Percentiles rank a stretch among this genome's conserved stretches.
These are phyloP conservation scores for Megamerina dolium DNA, from an alignment of 2,888 invertebrate species.

Conservation along the genomic window DNA sequence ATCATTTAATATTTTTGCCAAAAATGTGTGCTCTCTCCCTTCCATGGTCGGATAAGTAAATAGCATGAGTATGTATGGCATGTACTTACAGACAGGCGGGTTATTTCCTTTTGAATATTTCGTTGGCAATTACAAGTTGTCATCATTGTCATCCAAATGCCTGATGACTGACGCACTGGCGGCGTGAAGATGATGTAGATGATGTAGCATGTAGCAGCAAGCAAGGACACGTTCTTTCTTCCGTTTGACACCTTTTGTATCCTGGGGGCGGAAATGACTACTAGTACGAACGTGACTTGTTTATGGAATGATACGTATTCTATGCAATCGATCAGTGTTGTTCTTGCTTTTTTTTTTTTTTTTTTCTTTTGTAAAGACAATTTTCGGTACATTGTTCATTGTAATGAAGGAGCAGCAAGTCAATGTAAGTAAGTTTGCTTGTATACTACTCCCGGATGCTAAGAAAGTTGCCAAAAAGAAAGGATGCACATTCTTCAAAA, in stretches of 20 bases:
- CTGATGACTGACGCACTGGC: neutral
- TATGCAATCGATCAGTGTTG: neutral
- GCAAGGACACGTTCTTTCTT: slow-evolving; percentile 23
- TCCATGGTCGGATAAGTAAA: too few relatives aligned
- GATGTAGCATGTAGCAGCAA: too few relatives aligned
- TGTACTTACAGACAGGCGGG: too few relatives aligned
- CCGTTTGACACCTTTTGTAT: slow-evolving; percentile 38
- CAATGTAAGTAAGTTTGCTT: neutral
- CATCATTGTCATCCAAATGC: neutral
- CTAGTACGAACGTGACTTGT: slow-evolving; percentile 36
- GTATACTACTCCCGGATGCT: neutral
- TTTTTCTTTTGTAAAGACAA: neutral
- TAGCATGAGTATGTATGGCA: too few relatives aligned
- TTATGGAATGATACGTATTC: slow-evolving; percentile 7
- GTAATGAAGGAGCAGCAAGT: too few relatives aligned
- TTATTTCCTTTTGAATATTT: slow-evolving; percentile 15
- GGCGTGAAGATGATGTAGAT: neutral
- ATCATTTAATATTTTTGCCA: slow-evolving; percentile 32
- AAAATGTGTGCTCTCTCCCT: too few relatives aligned
- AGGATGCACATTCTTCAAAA: too few relatives aligned
- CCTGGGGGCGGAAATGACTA: slow-evolving; percentile 36
- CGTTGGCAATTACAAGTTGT: slow-evolving; percentile 15
- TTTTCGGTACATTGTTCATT: neutral
- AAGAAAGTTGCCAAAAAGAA: too few relatives aligned
- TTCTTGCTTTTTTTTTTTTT: too few relatives aligned